Evolutionary conservation across 2,888 invertebrate genomes (phyloP).

Genomic region (Nemotelus pantherinus): DNA sequence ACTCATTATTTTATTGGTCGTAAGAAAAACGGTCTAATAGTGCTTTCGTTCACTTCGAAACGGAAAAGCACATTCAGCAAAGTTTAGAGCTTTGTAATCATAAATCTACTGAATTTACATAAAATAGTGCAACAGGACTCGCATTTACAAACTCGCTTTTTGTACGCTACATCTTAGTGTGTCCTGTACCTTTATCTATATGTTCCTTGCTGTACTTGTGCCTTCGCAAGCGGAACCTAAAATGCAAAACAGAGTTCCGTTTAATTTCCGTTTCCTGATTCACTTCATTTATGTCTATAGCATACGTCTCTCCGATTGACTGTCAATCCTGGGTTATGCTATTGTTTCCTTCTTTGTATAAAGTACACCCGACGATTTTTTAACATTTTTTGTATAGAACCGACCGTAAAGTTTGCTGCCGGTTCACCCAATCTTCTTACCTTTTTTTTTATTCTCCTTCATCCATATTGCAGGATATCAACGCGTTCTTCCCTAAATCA

Average conservation of each 20-base stretch:
- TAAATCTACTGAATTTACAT: slow-evolving; percentile 4
- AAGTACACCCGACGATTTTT: slow-evolving; percentile 7
- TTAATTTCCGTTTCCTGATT: slow-evolving; percentile 45
- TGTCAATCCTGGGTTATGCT: slow-evolving; percentile 17
- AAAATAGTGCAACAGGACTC: slow-evolving; percentile 29
- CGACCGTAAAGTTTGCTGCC: too few species aligned
- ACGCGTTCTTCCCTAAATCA: slow-evolving; percentile 37
- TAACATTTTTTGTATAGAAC: background rate
- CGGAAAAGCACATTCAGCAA: slow-evolving; percentile 37
- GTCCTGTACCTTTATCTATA: background rate
- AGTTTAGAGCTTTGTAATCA: background rate
- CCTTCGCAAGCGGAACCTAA: slow-evolving; percentile 10
- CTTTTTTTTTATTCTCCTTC: slow-evolving; percentile 2
- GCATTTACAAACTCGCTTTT: background rate
- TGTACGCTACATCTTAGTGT: background rate
- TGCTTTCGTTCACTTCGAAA: slow-evolving; percentile 4
- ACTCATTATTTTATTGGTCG: slow-evolving; percentile 27
- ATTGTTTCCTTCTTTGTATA: slow-evolving; percentile 22
- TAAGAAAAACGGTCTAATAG: slow-evolving; percentile 16
- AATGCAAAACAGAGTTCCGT: slow-evolving; percentile 30
- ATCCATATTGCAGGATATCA: background rate
- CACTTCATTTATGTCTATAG: slow-evolving; percentile 6
- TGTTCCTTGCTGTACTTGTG: background rate
- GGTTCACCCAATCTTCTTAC: background rate
- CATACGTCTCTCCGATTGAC: background rate